Base-by-base conservation (phyloP, 2,797 vertebrate species). In the Chaetodon trifasciatus region DNA sequence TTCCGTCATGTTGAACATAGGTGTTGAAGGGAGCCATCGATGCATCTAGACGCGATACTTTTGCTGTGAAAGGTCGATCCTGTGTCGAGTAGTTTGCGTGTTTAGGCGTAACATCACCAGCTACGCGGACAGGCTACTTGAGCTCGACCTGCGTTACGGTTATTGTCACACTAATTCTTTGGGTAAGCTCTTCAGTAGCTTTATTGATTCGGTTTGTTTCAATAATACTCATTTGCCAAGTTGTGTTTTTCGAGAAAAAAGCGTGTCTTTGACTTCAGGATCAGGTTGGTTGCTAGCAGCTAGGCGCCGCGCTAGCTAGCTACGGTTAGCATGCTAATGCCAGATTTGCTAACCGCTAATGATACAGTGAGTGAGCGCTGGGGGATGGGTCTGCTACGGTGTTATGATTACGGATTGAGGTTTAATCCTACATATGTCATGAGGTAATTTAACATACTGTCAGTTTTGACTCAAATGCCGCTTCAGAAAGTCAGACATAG, bases 241-340 rank as follows among this genome's bases (percentile, higher is more conserved):
- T 21, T 19, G 6, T 17, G 8, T 53, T 58, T 37, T 5, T 5
- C 10, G 13, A 21, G 3, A 8, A 32, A 23, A 42, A 3, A 5
- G 3, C 0, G 1, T 19, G 28, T 5, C 9, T 63, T 37, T 60
- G 1, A 4, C 6, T 16, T 78, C 21, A 21, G 3, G 8, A 32
- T 57, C 8, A 42, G 37, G 28, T 11, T 44, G n/a, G 32, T 13
- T 19, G 37, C 53, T 62, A 21, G 71, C 65, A 37, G 75, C 64
- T 69, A 56, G 49, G n/a, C 83, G 53, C 64, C 78, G 76, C 55
- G 85, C 78, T 85, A 86, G 81, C 78, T 90, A 90, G 86, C 87
- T 66, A 61, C 46, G 1, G 71, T 70, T 91, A 92, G 86, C 89
- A 78, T 78, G 91, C 90, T 92, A 92, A 86, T 52, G 70, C 28